phyloP scores from a whole-genome alignment of 2,888 invertebrate genomes.

The Oligia strigilis region DNA sequence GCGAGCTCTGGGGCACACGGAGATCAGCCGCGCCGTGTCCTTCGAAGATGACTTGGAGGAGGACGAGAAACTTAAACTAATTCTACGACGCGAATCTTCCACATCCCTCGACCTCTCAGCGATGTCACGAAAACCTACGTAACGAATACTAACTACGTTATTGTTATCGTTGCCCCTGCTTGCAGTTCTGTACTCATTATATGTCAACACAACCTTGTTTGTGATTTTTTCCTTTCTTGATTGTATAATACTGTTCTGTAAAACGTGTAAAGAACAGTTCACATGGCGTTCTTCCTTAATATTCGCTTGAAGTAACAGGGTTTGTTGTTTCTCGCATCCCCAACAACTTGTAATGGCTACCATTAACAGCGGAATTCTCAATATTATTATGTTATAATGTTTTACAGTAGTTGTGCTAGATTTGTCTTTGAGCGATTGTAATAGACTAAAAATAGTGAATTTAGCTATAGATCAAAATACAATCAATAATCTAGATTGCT shows the following conservation, averaged over 20 bases:
- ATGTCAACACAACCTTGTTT: slow-evolving; percentile 18
- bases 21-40: slow-evolving; percentile 81
- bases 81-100: slow-evolving; percentile 83
- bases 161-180: slow-evolving; percentile 46
- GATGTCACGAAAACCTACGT: slow-evolving; percentile 74
- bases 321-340: slow-evolving; percentile 51
- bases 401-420: slow-evolving; percentile 61
- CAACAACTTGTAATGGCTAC: slow-evolving; percentile 29
- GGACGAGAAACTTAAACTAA: slow-evolving; percentile 83
- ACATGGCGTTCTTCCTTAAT: slow-evolving; percentile 12
- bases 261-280: slow-evolving; percentile 20
- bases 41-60: slow-evolving; percentile 85
- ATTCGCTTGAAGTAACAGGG: slow-evolving; percentile 44
- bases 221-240: slow-evolving; percentile 12
- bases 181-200: slow-evolving; percentile 31
- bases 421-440: slow-evolving; percentile 40
- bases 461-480: slow-evolving; percentile 58
- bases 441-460: slow-evolving; percentile 48
- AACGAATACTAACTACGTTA: slow-evolving; percentile 66
- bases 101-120: slow-evolving; percentile 80
- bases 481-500: slow-evolving; percentile 55
- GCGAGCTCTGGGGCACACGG: slow-evolving; percentile 89
- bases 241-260: slow-evolving; percentile 22
- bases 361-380: slow-evolving; percentile 48
- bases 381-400: slow-evolving; percentile 49